phyloP scores from a whole-genome alignment of 2,797 vertebrate genomes.

The Gobionotothen gibberifrons region DNA sequence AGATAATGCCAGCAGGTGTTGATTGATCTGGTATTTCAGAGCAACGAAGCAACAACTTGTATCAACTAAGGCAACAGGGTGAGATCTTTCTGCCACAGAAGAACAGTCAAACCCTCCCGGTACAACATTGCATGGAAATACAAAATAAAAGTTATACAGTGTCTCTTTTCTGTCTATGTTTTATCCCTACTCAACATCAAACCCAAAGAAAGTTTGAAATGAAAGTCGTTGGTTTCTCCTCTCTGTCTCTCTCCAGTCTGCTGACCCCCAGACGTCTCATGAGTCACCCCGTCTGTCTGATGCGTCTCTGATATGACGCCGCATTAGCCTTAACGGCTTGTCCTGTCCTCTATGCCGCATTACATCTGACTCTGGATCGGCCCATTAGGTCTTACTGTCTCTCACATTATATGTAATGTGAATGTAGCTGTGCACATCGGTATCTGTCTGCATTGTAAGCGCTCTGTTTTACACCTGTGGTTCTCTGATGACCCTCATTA shows the following conservation, averaged over 20 bases:
- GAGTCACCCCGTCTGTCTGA: constrained; percentile 49
- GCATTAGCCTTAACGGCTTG: constrained; percentile 60
- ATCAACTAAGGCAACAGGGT: constrained; percentile 41
- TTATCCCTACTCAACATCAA: background rate
- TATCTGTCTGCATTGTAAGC: constrained; percentile 16
- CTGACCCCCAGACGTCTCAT: constrained; percentile 39
- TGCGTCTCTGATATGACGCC: constrained; percentile 53
- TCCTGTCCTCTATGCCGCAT: constrained; percentile 69
- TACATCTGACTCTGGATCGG: constrained; percentile 45
- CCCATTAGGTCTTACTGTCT: constrained; percentile 63
- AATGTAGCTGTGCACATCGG: constrained; percentile 31
- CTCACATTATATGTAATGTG: constrained; percentile 55
- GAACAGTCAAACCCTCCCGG: constrained; percentile 30
- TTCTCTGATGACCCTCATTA: constrained; percentile 25
- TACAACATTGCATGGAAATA: background rate
- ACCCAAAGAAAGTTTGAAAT: background rate
- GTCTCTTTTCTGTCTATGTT: background rate
- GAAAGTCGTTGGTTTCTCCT: background rate
- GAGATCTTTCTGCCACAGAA: constrained; percentile 23
- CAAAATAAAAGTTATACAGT: too few relatives aligned
- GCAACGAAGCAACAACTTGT: background rate
- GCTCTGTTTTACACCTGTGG: constrained; percentile 50
- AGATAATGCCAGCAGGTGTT: constrained; percentile 28
- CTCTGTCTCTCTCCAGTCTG: constrained; percentile 14
- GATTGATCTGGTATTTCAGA: constrained; percentile 42